These are phyloP conservation scores for Hiodon alosoides DNA, from an alignment of 2,113 vertebrate species.

Conservation along the genomic window DNA sequence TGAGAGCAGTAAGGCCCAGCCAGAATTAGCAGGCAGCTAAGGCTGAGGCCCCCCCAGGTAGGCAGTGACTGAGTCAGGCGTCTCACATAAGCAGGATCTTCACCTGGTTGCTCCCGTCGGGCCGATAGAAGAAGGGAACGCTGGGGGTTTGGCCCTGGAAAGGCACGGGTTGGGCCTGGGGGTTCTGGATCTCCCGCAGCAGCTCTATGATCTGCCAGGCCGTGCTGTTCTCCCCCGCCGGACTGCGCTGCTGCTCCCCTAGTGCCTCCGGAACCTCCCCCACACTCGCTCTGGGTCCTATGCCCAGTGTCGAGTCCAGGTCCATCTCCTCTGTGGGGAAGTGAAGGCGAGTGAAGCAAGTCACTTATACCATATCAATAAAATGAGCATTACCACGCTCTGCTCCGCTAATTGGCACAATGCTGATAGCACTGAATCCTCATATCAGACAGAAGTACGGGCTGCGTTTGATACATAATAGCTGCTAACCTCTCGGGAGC, in stretches of 20 bases:
- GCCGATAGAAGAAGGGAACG: constrained; percentile 94
- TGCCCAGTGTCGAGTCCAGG: constrained; percentile 51
- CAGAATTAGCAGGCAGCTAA: too few species aligned
- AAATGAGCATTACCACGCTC: too few species aligned
- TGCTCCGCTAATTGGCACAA: too few species aligned
- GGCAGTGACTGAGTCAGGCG: too few species aligned
- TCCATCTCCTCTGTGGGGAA: constrained; percentile 64
- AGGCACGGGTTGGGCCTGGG: constrained; percentile 63
- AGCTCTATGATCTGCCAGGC: constrained; percentile 92
- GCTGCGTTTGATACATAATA: too few species aligned
- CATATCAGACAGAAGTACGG: too few species aligned
- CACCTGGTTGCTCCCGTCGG: constrained; percentile 81
- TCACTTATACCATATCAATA: too few species aligned
- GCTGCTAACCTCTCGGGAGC: too few species aligned
- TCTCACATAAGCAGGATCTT: constrained; percentile 87
- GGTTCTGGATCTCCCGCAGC: constrained; percentile 88
- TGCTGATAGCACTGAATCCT: too few species aligned
- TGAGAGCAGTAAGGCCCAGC: too few species aligned
- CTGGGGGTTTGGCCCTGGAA: constrained; percentile 79
- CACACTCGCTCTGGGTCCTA: too few species aligned
- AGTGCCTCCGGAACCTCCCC: constrained; percentile 6
- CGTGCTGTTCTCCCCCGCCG: constrained; percentile 64
- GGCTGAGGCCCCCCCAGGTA: too few species aligned
- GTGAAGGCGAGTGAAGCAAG: not conserved
- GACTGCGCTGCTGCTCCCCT: constrained; percentile 21